Evolutionary conservation across 2,888 invertebrate genomes (phyloP), one percentile per base, ranked within the genome.

Genomic region (Monochamus alternatus): DNA sequence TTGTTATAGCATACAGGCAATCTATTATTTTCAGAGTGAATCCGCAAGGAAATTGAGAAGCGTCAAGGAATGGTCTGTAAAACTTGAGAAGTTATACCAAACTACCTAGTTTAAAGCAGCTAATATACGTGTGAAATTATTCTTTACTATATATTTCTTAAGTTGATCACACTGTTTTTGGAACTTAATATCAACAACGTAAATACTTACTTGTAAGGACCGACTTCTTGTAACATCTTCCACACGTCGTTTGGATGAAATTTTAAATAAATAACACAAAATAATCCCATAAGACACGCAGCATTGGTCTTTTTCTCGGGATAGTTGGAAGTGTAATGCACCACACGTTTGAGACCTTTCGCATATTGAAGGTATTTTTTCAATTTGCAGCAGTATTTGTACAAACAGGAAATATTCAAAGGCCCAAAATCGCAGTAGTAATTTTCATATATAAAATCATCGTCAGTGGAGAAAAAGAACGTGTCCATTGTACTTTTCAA

Each of bases 371-470:
- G 87, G 88, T 95, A 95, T 77, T 93, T 93, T 85, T 94, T 94
- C 74, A 97, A 87, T 87, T 94, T 93, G 84, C 91, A 91, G 88
- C 96, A 97, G 88, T 96, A 97, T 85, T 94, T 93, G 88, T 95
- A 97, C 47, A 97, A 90, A 91, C 95, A 95, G 3, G 95, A 95
- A 82, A 97, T 90, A 90, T 97, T 97, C 81, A 97, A 89, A 0
- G 97, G 97, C 3, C 97, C 97, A 89, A 97, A 97, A 88, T 97
- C 97, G 32, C 93, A 92, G 89, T 96, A 96, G 89, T 95, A 96
- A 87, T 95, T 96, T 89, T 95, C 93, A 87, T 96, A 96, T 0
- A 94, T 89, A 80, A 96, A 90, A 85, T 96, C 95, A 82, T 94
- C 92, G 85, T 96, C 96, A 76, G 94, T 92, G 84, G 91, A 92